A percentile compares a stretch with the other conserved stretches of the same genome.
These are phyloP conservation scores for Hylaeus anthracinus DNA, from an alignment of 1,140 invertebrate genomes.

Conservation along the genomic window DNA sequence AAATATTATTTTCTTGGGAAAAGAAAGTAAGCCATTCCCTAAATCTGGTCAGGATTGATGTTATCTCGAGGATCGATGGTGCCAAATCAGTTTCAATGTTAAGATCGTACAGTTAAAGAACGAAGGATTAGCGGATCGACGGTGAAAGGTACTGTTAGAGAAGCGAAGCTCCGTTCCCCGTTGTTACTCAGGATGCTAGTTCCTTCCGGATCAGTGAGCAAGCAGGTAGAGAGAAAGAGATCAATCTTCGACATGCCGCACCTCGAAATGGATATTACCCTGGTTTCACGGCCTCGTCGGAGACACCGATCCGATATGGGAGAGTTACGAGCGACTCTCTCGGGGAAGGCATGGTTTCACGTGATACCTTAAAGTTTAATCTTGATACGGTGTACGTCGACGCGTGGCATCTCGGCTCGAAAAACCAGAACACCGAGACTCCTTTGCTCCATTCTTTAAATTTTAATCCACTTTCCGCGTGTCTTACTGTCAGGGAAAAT, in stretches of 20 bases:
- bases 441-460: neutral
- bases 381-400: conserved; percentile 48
- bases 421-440: conserved; percentile 14
- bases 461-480: neutral
- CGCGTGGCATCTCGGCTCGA: neutral
- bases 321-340: conserved; percentile 49
- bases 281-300: conserved; percentile 43
- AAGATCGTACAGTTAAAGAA: neutral
- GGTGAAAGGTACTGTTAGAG: conserved; percentile 23
- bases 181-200: conserved; percentile 31
- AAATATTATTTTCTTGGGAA: too few species aligned
- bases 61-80: too few species aligned
- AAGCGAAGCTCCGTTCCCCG: conserved; percentile 4
- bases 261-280: conserved; percentile 56
- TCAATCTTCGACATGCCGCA: conserved; percentile 54
- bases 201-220: conserved; percentile 38
- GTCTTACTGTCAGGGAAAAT: neutral
- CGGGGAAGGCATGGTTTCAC: conserved; percentile 58
- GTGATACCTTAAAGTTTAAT: conserved; percentile 66
- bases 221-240: conserved; percentile 45
- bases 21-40: too few species aligned
- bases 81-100: too few species aligned
- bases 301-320: conserved; percentile 53
- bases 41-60: too few species aligned
- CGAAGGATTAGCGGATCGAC: neutral